A percentile compares a stretch with the other conserved stretches of the same genome.
Conservation (phyloP, 1,140 invertebrate genomes). For the Pantala flavescens region DNA sequence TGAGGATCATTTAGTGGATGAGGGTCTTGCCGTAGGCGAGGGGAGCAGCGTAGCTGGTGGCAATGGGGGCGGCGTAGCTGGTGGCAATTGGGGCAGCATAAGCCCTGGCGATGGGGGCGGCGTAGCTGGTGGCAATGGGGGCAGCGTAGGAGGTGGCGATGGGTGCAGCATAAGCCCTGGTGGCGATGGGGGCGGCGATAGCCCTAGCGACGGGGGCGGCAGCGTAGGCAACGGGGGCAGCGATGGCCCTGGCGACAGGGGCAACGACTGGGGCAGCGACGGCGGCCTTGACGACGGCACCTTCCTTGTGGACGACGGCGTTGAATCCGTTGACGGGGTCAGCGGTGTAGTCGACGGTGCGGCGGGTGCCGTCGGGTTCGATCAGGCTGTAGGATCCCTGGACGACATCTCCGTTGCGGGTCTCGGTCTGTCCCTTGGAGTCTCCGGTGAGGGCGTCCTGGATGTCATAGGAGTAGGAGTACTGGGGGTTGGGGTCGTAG, state of each 20-base stretch:
- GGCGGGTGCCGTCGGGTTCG: slow-evolving; percentile 44
- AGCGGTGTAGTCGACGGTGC: slow-evolving; percentile 45
- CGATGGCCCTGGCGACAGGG: too few relatives aligned
- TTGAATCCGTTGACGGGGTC: slow-evolving; percentile 25
- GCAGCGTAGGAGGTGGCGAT: too few relatives aligned
- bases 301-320: slow-evolving; percentile 15
- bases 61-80: slow-evolving; percentile 23
- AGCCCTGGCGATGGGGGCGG: too few relatives aligned
- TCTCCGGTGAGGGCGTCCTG: slow-evolving; percentile 43
- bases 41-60: slow-evolving; percentile 24
- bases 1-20: slow-evolving; percentile 20
- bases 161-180: too few relatives aligned
- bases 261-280: not conserved
- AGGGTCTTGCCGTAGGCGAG: slow-evolving; percentile 26
- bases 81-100: too few relatives aligned
- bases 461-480: slow-evolving; percentile 43
- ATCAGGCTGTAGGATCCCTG: slow-evolving; percentile 44
- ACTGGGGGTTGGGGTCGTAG: slow-evolving; percentile 45
- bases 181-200: too few relatives aligned
- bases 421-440: slow-evolving; percentile 41
- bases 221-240: slow-evolving; percentile 9
- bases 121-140: too few relatives aligned
- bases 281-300: too few relatives aligned
- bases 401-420: slow-evolving; percentile 41
- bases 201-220: slow-evolving; percentile 18